A percentile compares a stretch with the other conserved stretches of the same genome.
Evolutionary conservation across 2,113 vertebrate species (phyloP).

Genomic region (Agapornis roseicollis): DNA sequence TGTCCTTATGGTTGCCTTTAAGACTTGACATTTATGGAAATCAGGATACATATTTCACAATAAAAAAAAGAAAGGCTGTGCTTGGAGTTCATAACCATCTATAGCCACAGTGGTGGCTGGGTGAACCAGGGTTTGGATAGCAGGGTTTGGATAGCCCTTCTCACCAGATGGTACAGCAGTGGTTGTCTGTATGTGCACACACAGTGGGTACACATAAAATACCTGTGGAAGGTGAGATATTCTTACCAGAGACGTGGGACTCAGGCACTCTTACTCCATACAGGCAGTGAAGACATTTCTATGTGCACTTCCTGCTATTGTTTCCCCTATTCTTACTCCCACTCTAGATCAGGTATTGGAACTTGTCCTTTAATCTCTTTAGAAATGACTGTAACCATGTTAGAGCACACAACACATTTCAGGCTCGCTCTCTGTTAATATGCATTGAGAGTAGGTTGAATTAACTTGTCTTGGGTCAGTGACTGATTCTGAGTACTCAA

Average conservation of each 20-base stretch:
- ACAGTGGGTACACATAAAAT: neutral
- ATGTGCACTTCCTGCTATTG: accelerated
- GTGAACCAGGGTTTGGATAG: neutral
- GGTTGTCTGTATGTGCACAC: neutral
- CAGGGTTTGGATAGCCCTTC: neutral
- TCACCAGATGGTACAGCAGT: accelerated
- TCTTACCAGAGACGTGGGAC: neutral
- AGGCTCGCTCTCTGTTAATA: neutral
- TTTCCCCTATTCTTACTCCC: neutral
- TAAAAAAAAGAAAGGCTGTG: neutral
- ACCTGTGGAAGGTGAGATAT: neutral
- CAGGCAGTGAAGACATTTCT: neutral
- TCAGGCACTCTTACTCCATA: accelerated
- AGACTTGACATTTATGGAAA: neutral
- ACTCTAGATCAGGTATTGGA: neutral
- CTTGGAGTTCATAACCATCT: neutral
- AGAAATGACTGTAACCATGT: neutral
- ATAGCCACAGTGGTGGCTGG: accelerated
- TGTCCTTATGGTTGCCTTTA: neutral
- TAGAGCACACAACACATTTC: neutral
- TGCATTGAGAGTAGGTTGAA: neutral
- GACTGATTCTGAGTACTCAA: neutral
- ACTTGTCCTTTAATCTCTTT: neutral
- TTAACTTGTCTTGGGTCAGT: neutral
- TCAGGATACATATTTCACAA: neutral